These are phyloP conservation scores for Aporrectodea caliginosa DNA, from an alignment of 1,140 invertebrate genomes.

Conservation along the genomic window DNA sequence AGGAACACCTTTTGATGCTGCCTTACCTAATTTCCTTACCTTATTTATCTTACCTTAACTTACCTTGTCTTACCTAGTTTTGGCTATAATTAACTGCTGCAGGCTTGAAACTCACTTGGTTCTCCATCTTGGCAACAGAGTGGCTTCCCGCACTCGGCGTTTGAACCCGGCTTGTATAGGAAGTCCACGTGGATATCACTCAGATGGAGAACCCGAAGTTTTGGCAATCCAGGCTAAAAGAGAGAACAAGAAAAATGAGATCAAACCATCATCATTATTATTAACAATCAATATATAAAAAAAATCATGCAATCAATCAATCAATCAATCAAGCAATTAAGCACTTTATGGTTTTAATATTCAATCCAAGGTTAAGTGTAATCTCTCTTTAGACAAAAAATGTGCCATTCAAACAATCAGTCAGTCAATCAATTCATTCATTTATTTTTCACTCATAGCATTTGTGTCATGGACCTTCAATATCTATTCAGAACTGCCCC, in stretches of 20 bases:
- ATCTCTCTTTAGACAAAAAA: background rate
- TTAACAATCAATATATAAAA: background rate
- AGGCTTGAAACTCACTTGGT: background rate
- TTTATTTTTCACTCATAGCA: too few species aligned
- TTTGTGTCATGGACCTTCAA: too few species aligned
- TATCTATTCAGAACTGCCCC: too few species aligned
- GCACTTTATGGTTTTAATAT: background rate
- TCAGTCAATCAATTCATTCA: too few species aligned
- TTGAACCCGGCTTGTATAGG: slow-evolving; percentile 64
- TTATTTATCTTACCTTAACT: background rate
- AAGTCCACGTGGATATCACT: slow-evolving; percentile 79
- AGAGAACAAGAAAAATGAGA: background rate
- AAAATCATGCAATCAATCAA: background rate
- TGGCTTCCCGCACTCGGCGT: slow-evolving; percentile 69
- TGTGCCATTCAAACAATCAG: background rate
- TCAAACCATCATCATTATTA: background rate
- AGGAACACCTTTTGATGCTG: too few species aligned
- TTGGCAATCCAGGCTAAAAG: slow-evolving; percentile 42
- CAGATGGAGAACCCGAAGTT: slow-evolving; percentile 64
- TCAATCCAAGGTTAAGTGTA: background rate
- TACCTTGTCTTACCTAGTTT: too few species aligned
- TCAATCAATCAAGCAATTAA: background rate
- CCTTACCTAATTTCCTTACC: background rate
- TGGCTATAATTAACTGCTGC: too few species aligned
- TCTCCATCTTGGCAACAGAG: slow-evolving; percentile 67